Evolutionary conservation across 2,113 vertebrate species (phyloP).

Genomic region (Barnardius zonarius): DNA sequence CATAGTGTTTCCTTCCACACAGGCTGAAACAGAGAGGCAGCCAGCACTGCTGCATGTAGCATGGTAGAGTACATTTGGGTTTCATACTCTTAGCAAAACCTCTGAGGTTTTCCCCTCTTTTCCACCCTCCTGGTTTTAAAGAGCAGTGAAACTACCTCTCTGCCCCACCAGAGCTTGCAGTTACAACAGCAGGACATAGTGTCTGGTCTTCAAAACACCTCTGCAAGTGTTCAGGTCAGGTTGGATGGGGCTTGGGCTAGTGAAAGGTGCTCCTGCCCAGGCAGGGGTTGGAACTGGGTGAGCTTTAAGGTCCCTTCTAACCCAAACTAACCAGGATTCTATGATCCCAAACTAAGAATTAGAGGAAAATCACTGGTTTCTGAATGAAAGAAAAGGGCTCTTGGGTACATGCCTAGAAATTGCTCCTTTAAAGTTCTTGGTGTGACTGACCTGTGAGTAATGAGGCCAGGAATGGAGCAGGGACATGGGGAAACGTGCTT

Average conservation of each 20-base stretch:
- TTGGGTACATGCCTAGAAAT: accelerated
- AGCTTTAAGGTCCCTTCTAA: not conserved
- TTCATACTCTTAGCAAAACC: not conserved
- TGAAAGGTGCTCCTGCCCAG: not conserved
- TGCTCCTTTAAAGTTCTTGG: not conserved
- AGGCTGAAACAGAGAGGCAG: not conserved
- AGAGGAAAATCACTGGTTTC: not conserved
- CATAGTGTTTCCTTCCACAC: not conserved
- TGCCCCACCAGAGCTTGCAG: not conserved
- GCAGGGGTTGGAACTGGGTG: not conserved
- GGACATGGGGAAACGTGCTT: accelerated
- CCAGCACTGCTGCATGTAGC: not conserved
- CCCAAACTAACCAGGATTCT: not conserved
- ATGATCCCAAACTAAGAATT: not conserved
- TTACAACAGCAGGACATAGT: not conserved
- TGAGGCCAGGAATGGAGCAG: not conserved
- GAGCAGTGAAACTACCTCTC: not conserved
- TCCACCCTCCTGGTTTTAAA: not conserved
- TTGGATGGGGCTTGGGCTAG: not conserved
- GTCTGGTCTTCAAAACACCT: not conserved
- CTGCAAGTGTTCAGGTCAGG: not conserved
- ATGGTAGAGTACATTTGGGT: not conserved
- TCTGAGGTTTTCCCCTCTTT: not conserved
- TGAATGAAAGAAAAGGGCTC: not conserved
- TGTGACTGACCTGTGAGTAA: not conserved